phyloP scores from a whole-genome alignment of 2,888 invertebrate species.

The Cataglyphis cursor region DNA sequence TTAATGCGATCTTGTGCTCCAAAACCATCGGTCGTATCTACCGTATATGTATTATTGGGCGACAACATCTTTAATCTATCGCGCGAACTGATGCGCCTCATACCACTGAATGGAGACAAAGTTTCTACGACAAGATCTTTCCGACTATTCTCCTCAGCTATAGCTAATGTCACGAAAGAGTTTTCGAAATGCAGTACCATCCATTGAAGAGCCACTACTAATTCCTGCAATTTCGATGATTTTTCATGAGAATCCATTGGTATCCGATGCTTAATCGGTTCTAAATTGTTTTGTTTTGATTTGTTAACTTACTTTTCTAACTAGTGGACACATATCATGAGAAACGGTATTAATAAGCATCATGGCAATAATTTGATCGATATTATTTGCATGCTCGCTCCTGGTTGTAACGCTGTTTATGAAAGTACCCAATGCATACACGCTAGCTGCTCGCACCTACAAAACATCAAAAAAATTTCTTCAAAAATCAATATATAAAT shows the following conservation, averaged over 20 bases:
- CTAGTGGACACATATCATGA: slow-evolving; percentile 95
- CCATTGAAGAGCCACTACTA: slow-evolving; percentile 95
- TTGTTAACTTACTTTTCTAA: slow-evolving; percentile 89
- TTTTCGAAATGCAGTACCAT: slow-evolving; percentile 95
- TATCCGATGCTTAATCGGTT: neutral
- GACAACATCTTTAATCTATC: slow-evolving; percentile 86
- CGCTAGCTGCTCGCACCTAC: slow-evolving; percentile 95
- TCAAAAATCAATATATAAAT: neutral
- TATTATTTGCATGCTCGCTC: slow-evolving; percentile 97
- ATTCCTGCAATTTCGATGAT: slow-evolving; percentile 88
- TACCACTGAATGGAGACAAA: slow-evolving; percentile 84
- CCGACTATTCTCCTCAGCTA: slow-evolving; percentile 88
- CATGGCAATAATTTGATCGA: slow-evolving; percentile 97
- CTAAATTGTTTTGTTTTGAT: neutral
- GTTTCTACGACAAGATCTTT: slow-evolving; percentile 85
- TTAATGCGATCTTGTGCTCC: slow-evolving; percentile 88
- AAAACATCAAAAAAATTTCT: slow-evolving; percentile 11
- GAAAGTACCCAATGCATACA: slow-evolving; percentile 98
- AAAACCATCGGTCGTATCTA: slow-evolving; percentile 84
- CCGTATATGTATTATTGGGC: slow-evolving; percentile 81
- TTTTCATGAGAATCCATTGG: neutral
- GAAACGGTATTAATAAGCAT: slow-evolving; percentile 93
- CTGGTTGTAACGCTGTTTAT: slow-evolving; percentile 94
- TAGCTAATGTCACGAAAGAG: slow-evolving; percentile 92
- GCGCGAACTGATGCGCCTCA: slow-evolving; percentile 86